Percentiles rank a stretch among this genome's conserved stretches.
phyloP scores from a whole-genome alignment of 2,888 invertebrate species.

The Itoplectis maculator region DNA sequence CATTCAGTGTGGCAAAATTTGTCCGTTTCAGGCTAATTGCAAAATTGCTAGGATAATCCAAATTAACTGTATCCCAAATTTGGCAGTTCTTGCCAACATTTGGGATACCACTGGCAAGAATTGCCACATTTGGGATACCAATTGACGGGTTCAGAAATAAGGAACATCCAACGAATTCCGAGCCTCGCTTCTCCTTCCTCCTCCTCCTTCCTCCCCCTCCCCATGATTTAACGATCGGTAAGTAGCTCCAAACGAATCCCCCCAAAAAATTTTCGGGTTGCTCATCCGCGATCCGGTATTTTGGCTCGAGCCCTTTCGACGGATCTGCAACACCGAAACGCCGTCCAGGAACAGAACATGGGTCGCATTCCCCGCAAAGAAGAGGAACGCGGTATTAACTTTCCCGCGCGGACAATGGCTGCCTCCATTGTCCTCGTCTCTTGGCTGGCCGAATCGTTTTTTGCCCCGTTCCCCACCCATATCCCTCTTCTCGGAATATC shows the following conservation, averaged over 20 bases:
- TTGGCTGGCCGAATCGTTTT: slow-evolving; percentile 6
- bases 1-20: too few species aligned
- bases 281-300: slow-evolving; percentile 31
- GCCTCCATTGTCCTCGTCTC: slow-evolving; percentile 57
- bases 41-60: too few species aligned
- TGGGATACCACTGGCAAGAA: too few species aligned
- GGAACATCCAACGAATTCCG: slow-evolving; percentile 31
- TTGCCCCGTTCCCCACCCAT: not conserved
- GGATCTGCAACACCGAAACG: not conserved
- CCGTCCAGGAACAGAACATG: not conserved
- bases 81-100: too few species aligned
- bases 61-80: too few species aligned
- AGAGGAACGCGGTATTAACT: slow-evolving; percentile 63
- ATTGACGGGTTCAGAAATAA: not conserved
- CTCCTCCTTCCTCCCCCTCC: too few species aligned
- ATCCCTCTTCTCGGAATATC: slow-evolving; percentile 24
- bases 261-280: slow-evolving; percentile 67
- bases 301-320: not conserved
- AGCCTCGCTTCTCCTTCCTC: slow-evolving; percentile 8
- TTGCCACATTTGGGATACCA: too few species aligned
- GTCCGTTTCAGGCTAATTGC: too few species aligned
- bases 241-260: slow-evolving; percentile 70
- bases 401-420: slow-evolving; percentile 55
- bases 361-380: slow-evolving; percentile 44
- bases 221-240: slow-evolving; percentile 68